Base-by-base conservation (phyloP, 1,140 invertebrate species). In the Melipona quadrifasciata region DNA sequence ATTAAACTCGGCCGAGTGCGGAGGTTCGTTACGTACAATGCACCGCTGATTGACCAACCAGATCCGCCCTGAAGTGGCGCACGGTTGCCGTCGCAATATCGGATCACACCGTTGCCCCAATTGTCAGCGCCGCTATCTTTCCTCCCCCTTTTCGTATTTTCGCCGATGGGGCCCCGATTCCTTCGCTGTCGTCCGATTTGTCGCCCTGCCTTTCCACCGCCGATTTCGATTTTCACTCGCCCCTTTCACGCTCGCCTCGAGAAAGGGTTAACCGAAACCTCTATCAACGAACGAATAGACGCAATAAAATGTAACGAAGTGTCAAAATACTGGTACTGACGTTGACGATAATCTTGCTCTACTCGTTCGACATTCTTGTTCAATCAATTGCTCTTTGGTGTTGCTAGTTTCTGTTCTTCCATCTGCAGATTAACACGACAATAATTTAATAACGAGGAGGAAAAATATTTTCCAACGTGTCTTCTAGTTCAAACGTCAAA, bases 11-110 rank as follows among this genome's bases (percentile, higher is more conserved):
- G 87, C 86, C 86, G 89, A 91, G 89, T 88, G 89, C 87, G 90
- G 87, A 87, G 92, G 91, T 92, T 92, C 91, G 90, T 92, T 92
- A 91, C 90, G 89, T 91, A 92, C 92, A 93, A 93, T 93, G 92
- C 92, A 87, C 78, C 86, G 83, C 86, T 93, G 92, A 93, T 93
- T 93, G 92, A 92, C 92, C 92, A 88, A 90, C 87, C 87, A 92
- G 92, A 91, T 92, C 91, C 89, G 90, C 89, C 88, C 89, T 91
- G 86, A 92, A 90, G 87, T 87, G 87, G 84, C 85, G 88, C 89
- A 86, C 88, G 80, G 84, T 85, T 84, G 90, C 84, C 85, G 89
- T 87, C 84, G 87, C 86, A 82, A 90, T 90, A 92, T 91, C 87
- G 89, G 88, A 87, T 88, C 86, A 87, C 85, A 80, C 81, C 88